Base-by-base conservation (phyloP, 2,888 invertebrate species). In the Phasia obesa region DNA sequence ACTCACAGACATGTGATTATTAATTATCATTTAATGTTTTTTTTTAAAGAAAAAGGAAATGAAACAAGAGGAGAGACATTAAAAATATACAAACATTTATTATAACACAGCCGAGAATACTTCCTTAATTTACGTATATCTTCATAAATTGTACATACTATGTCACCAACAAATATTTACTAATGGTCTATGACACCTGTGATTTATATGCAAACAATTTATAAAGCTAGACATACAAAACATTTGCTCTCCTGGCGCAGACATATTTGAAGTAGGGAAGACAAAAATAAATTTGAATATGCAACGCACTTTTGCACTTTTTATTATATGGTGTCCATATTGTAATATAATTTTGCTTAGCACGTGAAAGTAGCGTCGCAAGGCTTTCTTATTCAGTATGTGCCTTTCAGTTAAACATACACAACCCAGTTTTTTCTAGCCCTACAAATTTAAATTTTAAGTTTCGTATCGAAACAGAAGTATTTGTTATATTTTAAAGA, bases 171-270 rank as follows among this genome's bases (percentile, higher is more conserved):
- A 53, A 19, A 59, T 13, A 67, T 35, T 13, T 23, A 4, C 13
- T 7, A 47, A 11, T 19, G 31, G 55, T 31, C 49, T 31, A 23
- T 23, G 55, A 35, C 57, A 65, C 73, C 77, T 59, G 53, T 76
- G 60, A 81, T 81, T 81, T 76, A 76, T 82, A 51, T 64, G 51
- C 35, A 69, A 69, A 62, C 69, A 82, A 74, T 82, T 77, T 69
- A 77, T 82, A 60, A 81, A 67, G 47, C 60, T 51, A 62, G 71
- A 57, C 38, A 21, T 59, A 38, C 21, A 57, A n/a, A 35, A 70
- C 3, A 69, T 27, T 44, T 38, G n/a, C 11, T 27, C 27, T 42
- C 15, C 15, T 42, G 15, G 21, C 15, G 35, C 55, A 64, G 27
- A 44, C 11, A 59, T 19, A 69, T 55, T 64, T 25, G 2, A 4